These are phyloP conservation scores for Chironomus tentans DNA, from an alignment of 2,888 invertebrate genomes.

Conservation along the genomic window DNA sequence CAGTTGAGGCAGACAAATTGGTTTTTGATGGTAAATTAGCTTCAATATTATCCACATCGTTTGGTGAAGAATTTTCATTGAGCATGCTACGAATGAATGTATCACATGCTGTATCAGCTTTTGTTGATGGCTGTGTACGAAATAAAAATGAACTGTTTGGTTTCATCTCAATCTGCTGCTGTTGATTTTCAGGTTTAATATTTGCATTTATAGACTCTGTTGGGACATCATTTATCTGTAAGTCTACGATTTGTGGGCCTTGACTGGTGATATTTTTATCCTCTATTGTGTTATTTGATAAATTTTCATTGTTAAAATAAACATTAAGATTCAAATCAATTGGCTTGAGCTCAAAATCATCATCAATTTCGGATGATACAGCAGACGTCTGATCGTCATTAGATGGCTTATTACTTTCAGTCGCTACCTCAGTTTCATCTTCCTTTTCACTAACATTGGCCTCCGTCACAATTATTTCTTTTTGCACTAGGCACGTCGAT, in stretches of 20 bases:
- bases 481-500: not conserved
- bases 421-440: constrained; percentile 36
- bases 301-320: constrained; percentile 21
- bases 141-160: constrained; percentile 61
- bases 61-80: constrained; percentile 17
- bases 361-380: not conserved
- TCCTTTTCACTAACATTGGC: constrained; percentile 31
- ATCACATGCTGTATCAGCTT: constrained; percentile 13
- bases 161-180: constrained; percentile 42
- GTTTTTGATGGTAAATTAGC: not conserved
- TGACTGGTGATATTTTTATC: constrained; percentile 2
- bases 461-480: not conserved
- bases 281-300: constrained; percentile 30
- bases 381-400: not conserved
- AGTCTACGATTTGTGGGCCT: not conserved
- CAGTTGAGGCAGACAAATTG: not conserved
- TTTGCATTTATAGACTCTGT: not conserved
- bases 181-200: constrained; percentile 31
- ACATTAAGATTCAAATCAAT: constrained; percentile 24
- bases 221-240: not conserved
- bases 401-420: constrained; percentile 27
- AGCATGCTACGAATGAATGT: constrained; percentile 19
- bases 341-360: constrained; percentile 13
- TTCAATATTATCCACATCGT: not conserved
- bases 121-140: constrained; percentile 42